These are phyloP conservation scores for Synanceia verrucosa DNA, from an alignment of 2,797 vertebrate species.

Conservation along the genomic window DNA sequence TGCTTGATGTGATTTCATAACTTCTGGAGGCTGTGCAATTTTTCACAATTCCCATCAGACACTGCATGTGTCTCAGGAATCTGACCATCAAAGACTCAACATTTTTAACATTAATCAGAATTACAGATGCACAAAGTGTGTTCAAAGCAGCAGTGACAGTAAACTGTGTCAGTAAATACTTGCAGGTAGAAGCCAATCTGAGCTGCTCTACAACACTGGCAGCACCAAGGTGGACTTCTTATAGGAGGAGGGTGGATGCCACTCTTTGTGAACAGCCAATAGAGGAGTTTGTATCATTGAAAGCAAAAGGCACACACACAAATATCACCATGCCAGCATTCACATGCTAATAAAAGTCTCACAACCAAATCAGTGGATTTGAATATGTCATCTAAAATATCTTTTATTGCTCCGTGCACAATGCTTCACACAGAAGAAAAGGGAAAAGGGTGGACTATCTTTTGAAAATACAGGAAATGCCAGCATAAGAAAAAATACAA, in stretches of 20 bases:
- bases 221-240: conserved; percentile 35
- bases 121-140: conserved; percentile 1
- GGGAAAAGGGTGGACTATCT: neutral
- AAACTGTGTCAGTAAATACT: conserved; percentile 29
- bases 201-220: conserved; percentile 43
- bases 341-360: conserved; percentile 37
- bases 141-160: conserved; percentile 30
- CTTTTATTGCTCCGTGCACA: neutral
- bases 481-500: neutral
- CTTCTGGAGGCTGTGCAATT: conserved; percentile 54
- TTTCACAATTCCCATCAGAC: conserved; percentile 40
- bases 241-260: conserved; percentile 64
- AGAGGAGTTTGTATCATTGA: conserved; percentile 21
- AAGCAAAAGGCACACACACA: conserved; percentile 31
- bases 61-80: conserved; percentile 32
- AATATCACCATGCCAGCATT: conserved; percentile 4
- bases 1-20: conserved; percentile 61
- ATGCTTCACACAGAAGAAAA: conserved; percentile 7
- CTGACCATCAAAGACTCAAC: conserved; percentile 22
- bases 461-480: neutral
- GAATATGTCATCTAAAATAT: conserved; percentile 12
- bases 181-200: conserved; percentile 58
- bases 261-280: conserved; percentile 60
- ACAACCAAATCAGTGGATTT: conserved; percentile 21
- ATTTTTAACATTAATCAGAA: conserved; percentile 22